phyloP scores from a whole-genome alignment of 2,888 invertebrate genomes.

The Liopterus haemorrhoidalis region DNA sequence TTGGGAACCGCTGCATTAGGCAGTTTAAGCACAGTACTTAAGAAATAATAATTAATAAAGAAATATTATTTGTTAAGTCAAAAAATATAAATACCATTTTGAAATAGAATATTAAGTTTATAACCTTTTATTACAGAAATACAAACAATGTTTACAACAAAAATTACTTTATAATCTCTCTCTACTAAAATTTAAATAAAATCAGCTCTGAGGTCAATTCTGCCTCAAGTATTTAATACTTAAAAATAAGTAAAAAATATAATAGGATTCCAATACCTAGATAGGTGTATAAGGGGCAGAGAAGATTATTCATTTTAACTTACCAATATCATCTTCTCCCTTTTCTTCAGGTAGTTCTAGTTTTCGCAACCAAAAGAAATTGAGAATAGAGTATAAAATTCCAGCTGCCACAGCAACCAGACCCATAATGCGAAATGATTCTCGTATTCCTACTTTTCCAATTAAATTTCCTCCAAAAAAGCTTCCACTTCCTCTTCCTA shows the following conservation, averaged over 20 bases:
- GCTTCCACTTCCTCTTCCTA: constrained; percentile 74
- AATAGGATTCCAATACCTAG: background rate
- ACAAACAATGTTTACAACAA: too few relatives aligned
- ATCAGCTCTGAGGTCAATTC: background rate
- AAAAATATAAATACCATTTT: too few relatives aligned
- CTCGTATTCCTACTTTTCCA: constrained; percentile 66
- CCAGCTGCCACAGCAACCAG: constrained; percentile 66
- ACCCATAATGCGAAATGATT: constrained; percentile 76
- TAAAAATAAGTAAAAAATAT: background rate
- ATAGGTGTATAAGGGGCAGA: too few relatives aligned
- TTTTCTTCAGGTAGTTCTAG: constrained; percentile 43
- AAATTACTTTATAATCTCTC: too few relatives aligned
- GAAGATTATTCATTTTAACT: too few relatives aligned
- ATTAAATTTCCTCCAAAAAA: constrained; percentile 74
- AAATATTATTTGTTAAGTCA: too few relatives aligned
- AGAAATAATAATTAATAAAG: too few relatives aligned
- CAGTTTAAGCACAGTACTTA: too few relatives aligned
- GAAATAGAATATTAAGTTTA: too few relatives aligned
- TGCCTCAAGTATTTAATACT: background rate
- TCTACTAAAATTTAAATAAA: constrained; percentile 3
- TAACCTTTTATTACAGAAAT: too few relatives aligned
- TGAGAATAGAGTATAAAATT: constrained; percentile 61
- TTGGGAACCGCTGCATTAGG: too few relatives aligned
- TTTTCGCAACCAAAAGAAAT: constrained; percentile 66
- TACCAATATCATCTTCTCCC: constrained; percentile 25